Base-by-base conservation (phyloP, 2,113 vertebrate species). In the Neotoma lepida region DNA sequence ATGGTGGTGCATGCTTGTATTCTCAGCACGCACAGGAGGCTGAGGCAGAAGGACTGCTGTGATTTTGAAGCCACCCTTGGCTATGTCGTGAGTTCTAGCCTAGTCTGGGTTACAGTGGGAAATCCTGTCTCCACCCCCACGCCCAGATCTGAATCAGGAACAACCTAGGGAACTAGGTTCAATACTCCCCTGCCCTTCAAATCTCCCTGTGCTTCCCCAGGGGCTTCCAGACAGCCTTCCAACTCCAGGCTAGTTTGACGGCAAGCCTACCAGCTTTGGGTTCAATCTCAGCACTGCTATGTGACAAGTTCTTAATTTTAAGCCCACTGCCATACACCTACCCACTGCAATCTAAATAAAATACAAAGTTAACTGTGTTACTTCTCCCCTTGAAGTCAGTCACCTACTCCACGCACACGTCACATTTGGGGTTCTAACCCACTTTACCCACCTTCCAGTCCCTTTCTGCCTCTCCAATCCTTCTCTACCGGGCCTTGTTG, bases 301-400 rank as follows among this genome's bases (percentile, higher is more conserved):
- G 18, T 84, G 64, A 39, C 71, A 86, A 91, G 44, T 61, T 35
- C 80, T 73, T 89, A 86, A 86, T 68, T 85, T 84, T 58, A 88
- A 46, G 66, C 39, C 63, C 87, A 81, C 20, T 49, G n/a, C 73
- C 89, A 77, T 73, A 93, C 10, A 88, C 77, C 35, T n/a, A 95
- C 68, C 73, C 22, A 49, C 78, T 77, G 41, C 73, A 49, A 93
- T 86, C 93, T 91, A 91, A 91, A 86, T 88, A 94, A 94, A 94
- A 91, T 80, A 88, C 13, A 0, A 18, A 91, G 39, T 74, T 49
- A 93, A 86, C n/a, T 26, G 86, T 54, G 63, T 81, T 71, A 87
- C 4, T 78, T 85, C 26, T 33, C 87, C 88, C 71, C 64, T 80
- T 66, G 84, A 80, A 46, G 61, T 6, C 64, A 39, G 81, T 86